Base-by-base conservation (phyloP, 2,888 invertebrate genomes). In the Caenorhabditis sp. region DNA sequence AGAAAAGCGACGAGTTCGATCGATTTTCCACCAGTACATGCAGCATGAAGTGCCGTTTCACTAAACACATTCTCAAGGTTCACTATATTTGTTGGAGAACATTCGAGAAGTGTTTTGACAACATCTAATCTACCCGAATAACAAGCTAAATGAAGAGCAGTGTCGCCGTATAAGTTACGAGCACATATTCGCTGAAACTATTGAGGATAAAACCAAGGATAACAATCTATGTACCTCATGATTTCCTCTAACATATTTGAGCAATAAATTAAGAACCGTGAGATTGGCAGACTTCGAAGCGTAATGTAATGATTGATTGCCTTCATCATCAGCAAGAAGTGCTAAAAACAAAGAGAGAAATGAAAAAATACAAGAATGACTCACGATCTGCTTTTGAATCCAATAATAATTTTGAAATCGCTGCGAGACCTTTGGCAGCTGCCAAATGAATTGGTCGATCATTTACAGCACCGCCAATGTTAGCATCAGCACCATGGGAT, bases 371-470 rank as follows among this genome's bases (percentile, higher is more conserved):
- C 2, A 38, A 31, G 14, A 21, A 26, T 26, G 20, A 65, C 82
- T 71, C 74, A 89, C 89, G 88, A 83, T 89, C 89, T 14, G 88
- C 86, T 5, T 87, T 87, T 2, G 88, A 88, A 57, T 89, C 88
- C 10, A 90, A 77, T 17, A 90, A 82, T 25, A 89, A 69, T 68
- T 88, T 88, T 4, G 88, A 88, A 43, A 90, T 88, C 26, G 83
- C 75, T 7, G 86, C 75, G 67, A 88, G 84, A 17, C 89, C 89
- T 67, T 88, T 88, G 23, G 88, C 85, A 70, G 88, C 88, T 52
- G 89, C 89, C 61, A 90, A 80, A 69, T 90, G 89, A 23, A 89
- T 79, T 0, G 90, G 89, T n/a, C 89, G 72, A 70, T 90, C 89
- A 8, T 88, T 88, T 0, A 89, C 89, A 25, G 89, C 88, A 14